Base-by-base conservation (phyloP, 1,140 invertebrate genomes). In the Drosophila serrata region DNA sequence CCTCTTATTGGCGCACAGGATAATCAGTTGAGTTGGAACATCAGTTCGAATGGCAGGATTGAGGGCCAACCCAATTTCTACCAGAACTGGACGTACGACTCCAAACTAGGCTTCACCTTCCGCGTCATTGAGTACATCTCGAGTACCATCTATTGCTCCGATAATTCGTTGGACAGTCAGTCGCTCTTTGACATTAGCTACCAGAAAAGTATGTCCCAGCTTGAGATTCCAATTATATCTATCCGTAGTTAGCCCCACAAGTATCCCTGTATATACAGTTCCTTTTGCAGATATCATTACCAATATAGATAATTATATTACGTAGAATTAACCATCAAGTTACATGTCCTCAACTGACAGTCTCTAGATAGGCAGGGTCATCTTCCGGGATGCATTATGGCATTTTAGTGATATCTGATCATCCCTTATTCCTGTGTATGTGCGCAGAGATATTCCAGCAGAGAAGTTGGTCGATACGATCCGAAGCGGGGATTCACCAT, bases 401-500 rank as follows among this genome's bases (percentile, higher is more conserved):
- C 4, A 19, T n/a, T 31, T 53, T 49, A 37, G 46, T 46, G 12
- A 48, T 46, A 48, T 58, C 46, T 60, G 39, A 79, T 22, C 43
- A 8, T 40, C 42, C 17, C 46, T 35, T 37, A 33, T 57, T 13
- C 56, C 77, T 78, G 33, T 80, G 57, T 53, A 5, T 9, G 19
- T 57, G 29, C 27, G 15, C 72, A 92, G 91, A 79, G 55, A 37
- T 77, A 59, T 86, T 79, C 79, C 85, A 92, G 91, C 69, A 84
- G 78, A 24, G 74, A 55, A 37, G 42, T 70, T 53, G 80, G 74
- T 77, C 92, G 88, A n/a, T 95, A 94, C 90, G 93, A 94, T 93
- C 94, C 95, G 19, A 95, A 94, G 92, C 78, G 94, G 79, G 95
- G 95, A 79, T 95, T 94, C 87, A 93, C 90, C 49, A 80, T 95